Percentiles rank a stretch among this genome's conserved stretches.
These are phyloP conservation scores for Drosophila sp. DNA, from an alignment of 1,140 invertebrate genomes.

Conservation along the genomic window DNA sequence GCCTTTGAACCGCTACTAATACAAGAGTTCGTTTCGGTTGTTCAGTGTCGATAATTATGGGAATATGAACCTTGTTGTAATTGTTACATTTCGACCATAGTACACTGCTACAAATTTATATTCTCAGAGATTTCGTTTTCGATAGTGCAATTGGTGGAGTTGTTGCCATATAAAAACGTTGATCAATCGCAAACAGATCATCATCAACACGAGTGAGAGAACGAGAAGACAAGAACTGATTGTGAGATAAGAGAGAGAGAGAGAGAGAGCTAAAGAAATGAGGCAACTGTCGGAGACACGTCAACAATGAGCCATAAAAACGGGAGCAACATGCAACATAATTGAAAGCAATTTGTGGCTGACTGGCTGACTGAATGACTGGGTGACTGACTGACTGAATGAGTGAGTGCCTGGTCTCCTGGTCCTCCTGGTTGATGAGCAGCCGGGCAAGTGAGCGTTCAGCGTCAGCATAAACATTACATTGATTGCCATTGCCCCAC, in stretches of 20 bases:
- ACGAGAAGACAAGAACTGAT: neutral
- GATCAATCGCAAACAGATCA: conserved; percentile 61
- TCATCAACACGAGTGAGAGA: conserved; percentile 45
- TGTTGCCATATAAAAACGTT: conserved; percentile 66
- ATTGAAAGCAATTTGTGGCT: conserved; percentile 81
- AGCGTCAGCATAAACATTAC: conserved; percentile 75
- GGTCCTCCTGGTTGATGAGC: conserved; percentile 32
- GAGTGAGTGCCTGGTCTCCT: conserved; percentile 2
- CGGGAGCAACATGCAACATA: conserved; percentile 79
- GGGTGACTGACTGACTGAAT: conserved; percentile 30
- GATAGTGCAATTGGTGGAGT: conserved; percentile 62
- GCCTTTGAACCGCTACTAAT: too few species aligned
- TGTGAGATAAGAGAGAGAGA: neutral
- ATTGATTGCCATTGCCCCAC: conserved; percentile 71
- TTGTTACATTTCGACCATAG: too few species aligned
- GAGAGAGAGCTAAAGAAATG: conserved; percentile 18
- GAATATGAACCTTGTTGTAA: too few species aligned
- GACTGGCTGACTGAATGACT: conserved; percentile 40
- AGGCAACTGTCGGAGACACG: conserved; percentile 59
- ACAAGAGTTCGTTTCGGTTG: too few species aligned
- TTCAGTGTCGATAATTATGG: too few species aligned
- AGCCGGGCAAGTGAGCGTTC: conserved; percentile 17
- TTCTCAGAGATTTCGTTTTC: conserved; percentile 40
- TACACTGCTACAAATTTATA: neutral
- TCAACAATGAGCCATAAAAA: conserved; percentile 75